Base-by-base conservation (phyloP, 2,797 vertebrate species). In the Paramormyrops hopkinsi region DNA sequence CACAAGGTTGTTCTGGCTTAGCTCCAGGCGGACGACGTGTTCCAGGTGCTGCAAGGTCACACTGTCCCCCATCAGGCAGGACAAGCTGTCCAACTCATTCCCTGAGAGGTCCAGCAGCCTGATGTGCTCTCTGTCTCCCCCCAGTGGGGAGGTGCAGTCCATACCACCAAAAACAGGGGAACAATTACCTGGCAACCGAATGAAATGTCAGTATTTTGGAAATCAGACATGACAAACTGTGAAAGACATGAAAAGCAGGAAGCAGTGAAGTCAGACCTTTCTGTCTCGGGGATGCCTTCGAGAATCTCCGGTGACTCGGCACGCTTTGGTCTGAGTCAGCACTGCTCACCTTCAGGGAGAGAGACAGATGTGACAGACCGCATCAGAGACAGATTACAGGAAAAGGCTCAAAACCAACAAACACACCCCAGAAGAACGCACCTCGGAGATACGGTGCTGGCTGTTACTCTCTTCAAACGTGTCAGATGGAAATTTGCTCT, bases 41-140 rank as follows among this genome's bases (percentile, higher is more conserved):
- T 96, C 94, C 90, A 99, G 93, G 76, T 98, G 97, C 90, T 94
- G 94, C 88, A 90, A 96, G 90, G 98, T 93, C 2, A 90, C 90
- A 51, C 92, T 93, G 7, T 94, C 95, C 65, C 97, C 97, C 93
- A 94, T 94, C 90, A 99, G 93, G 90, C 96, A 96, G 90, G 97
- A 96, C 86, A 98, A 93, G 53, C 94, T 96, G 93, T 96, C 95
- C 92, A 99, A 90, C 90, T 99, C 98, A 89, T 99, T 99, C 51
- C 97, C 97, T 0, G 98, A 99, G 88, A 99, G 96, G 92, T 99
- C 98, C 89, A 99, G 92, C 85, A 98, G 96, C 56, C 94, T 96
- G 93, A 99, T 97, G 91, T 92, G 92, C 91, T 99, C 98, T 93
- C 92, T 96, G 91, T 99, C 98, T 87, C 94, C 94, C 83, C 89